A percentile compares a stretch with the other conserved stretches of the same genome.
phyloP scores from a whole-genome alignment of 2,113 vertebrate species.

The Syngnathus scovelli region DNA sequence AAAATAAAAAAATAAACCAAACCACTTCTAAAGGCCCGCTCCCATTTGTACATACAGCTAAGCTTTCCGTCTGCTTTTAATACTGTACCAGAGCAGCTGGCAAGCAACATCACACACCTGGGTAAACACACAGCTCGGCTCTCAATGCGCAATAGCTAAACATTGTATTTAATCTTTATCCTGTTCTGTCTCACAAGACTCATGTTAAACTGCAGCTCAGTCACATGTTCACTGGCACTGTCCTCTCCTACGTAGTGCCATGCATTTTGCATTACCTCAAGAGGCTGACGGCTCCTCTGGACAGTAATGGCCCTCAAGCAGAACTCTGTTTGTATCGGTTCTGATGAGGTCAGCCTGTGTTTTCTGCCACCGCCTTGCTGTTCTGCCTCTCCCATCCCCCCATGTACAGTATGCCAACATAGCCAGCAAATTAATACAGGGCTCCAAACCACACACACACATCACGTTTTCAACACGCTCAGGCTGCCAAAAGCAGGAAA shows the following conservation, averaged over 20 bases:
- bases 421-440: slow-evolving; percentile 38
- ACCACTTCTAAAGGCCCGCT: slow-evolving; percentile 43
- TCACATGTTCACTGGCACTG: slow-evolving; percentile 50
- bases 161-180: slow-evolving; percentile 52
- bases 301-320: slow-evolving; percentile 28
- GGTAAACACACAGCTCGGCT: slow-evolving; percentile 63
- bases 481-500: slow-evolving; percentile 36
- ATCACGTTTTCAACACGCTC: slow-evolving; percentile 28
- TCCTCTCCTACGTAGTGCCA: slow-evolving; percentile 46
- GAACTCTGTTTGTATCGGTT: slow-evolving; percentile 49
- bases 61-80: slow-evolving; percentile 59
- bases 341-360: slow-evolving; percentile 50
- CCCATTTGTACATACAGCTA: slow-evolving; percentile 55
- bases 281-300: slow-evolving; percentile 42
- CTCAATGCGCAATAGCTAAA: slow-evolving; percentile 34
- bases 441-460: slow-evolving; percentile 33
- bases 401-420: slow-evolving; percentile 10
- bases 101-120: slow-evolving; percentile 69
- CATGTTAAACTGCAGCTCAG: slow-evolving; percentile 43
- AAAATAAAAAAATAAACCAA: slow-evolving; percentile 48
- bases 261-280: slow-evolving; percentile 61
- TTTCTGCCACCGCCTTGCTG: slow-evolving; percentile 38
- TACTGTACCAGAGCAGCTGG: slow-evolving; percentile 65
- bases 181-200: slow-evolving; percentile 50
- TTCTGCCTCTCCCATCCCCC: slow-evolving; percentile 16